Evolutionary conservation across 2,888 invertebrate genomes (phyloP), one percentile per base, ranked within the genome.

Genomic region (Campoplex capitator): DNA sequence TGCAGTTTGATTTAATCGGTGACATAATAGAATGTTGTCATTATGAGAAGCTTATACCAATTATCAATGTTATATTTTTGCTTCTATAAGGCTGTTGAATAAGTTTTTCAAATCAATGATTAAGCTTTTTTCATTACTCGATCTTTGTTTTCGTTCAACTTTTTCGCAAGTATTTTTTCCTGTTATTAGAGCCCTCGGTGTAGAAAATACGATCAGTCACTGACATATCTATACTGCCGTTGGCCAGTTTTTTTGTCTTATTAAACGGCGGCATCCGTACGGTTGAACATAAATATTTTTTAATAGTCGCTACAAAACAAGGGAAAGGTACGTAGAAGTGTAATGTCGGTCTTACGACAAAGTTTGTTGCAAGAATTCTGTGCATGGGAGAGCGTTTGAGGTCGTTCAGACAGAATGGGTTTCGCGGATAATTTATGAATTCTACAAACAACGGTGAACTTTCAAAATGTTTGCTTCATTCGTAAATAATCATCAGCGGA

Each of bases 241-340:
- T 74, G 13, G 56, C 56, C 56, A 38, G n/a, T 56, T 74, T 56
- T 23, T 56, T 58, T 13, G 23, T 23, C 38, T 23, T 38, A 67
- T 32, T 58, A 62, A 62, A 58, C 28, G 18, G 42, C 32, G 23
- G 42, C 45, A 73, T 56, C 38, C 9, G 51, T 38, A 45, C 62
- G 45, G 45, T 54, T 18, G 68, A 28, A 32, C 68, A 51, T 68
- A 68, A 78, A 78, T 54, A 78, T 78, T 78, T 68, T 45, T 68
- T 51, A 67, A 67, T 67, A 38, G 35, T 78, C 35, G 18, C 11
- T 18, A 18, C 8, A 56, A 38, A 67, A 67, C 51, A 51, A 78
- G 56, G 51, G 68, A 68, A 78, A 67, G 68, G 67, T 68, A 78
- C 11, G 28, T 62, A 45, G 28, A 42, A 28, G 75, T 28, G 35